Evolutionary conservation across 2,797 vertebrate species (phyloP).

Genomic region (Epinephelus malabaricus): DNA sequence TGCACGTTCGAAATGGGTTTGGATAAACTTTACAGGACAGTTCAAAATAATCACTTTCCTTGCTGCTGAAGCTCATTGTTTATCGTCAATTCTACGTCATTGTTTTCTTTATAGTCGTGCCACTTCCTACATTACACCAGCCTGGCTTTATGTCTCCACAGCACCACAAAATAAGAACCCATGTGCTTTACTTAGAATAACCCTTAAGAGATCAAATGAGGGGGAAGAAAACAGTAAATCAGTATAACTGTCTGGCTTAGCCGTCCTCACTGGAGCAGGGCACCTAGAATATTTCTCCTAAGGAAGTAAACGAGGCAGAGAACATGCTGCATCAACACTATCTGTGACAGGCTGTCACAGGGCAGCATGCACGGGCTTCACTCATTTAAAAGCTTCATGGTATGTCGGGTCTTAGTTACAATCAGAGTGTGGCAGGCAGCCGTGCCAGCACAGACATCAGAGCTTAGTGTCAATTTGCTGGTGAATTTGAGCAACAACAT

Average conservation of each 20-base stretch:
- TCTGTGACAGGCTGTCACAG: conserved; percentile 50
- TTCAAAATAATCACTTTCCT: conserved; percentile 10
- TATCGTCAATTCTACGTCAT: not conserved
- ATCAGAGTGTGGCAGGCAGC: conserved; percentile 14
- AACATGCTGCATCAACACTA: conserved; percentile 35
- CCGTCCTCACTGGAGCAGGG: not conserved
- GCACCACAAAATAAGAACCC: not conserved
- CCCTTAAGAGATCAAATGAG: not conserved
- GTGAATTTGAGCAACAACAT: conserved; percentile 8
- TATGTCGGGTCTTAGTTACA: conserved; percentile 21
- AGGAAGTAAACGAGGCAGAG: conserved; percentile 25
- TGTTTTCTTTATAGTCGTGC: conserved; percentile 8
- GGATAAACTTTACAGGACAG: conserved; percentile 18
- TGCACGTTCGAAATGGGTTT: conserved; percentile 11
- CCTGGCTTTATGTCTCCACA: not conserved
- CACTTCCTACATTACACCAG: not conserved
- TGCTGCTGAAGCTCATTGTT: conserved; percentile 14
- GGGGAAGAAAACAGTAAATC: conserved; percentile 13
- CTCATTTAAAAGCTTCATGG: conserved; percentile 13
- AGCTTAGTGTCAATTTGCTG: not conserved
- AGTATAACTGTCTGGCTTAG: conserved; percentile 6
- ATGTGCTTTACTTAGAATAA: conserved; percentile 8
- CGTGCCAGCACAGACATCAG: not conserved
- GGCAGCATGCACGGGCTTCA: not conserved
- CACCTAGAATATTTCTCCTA: conserved; percentile 8